Percentiles rank a stretch among this genome's conserved stretches.
These are phyloP conservation scores for Callionymus lyra DNA, from an alignment of 2,113 vertebrate genomes.

Conservation along the genomic window DNA sequence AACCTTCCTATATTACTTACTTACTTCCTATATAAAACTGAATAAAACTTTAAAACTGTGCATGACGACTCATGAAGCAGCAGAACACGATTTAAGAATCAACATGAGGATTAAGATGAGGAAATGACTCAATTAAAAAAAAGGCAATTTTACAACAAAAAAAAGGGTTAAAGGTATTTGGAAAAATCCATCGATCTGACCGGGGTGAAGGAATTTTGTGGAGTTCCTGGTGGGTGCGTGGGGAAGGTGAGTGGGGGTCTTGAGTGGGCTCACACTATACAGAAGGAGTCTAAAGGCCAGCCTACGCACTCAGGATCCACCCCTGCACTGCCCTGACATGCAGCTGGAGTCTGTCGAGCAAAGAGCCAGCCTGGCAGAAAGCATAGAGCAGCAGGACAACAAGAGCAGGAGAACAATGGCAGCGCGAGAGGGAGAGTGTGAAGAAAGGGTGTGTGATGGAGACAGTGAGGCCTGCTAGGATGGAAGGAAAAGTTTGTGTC, in stretches of 20 bases:
- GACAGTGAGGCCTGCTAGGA: constrained; percentile 18
- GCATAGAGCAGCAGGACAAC: constrained; percentile 36
- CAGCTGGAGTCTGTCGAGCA: constrained; percentile 48
- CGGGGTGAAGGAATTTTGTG: constrained; percentile 25
- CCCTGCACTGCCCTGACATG: constrained; percentile 27
- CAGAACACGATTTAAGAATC: too few relatives aligned
- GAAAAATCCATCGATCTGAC: constrained; percentile 9
- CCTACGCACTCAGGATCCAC: constrained; percentile 40
- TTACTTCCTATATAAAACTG: too few relatives aligned
- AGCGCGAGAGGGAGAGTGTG: constrained; percentile 16
- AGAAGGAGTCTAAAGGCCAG: constrained; percentile 42
- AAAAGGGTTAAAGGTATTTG: too few relatives aligned
- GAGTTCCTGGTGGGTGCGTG: constrained; percentile 35
- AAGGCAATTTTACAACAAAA: too few relatives aligned
- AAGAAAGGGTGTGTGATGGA: constrained; percentile 29
- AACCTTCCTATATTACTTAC: too few relatives aligned
- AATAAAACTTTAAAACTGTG: too few relatives aligned
- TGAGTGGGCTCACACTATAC: constrained; percentile 45
- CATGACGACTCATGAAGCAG: too few relatives aligned
- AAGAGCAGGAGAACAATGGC: constrained; percentile 40
- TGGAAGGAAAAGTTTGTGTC: constrained; percentile 25
- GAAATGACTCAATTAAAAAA: too few relatives aligned
- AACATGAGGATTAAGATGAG: too few relatives aligned
- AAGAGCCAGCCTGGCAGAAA: constrained; percentile 53
- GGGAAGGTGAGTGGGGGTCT: constrained; percentile 44